Conservation (phyloP, 2,797 vertebrate species). For the Yasuhikotakia modesta region DNA sequence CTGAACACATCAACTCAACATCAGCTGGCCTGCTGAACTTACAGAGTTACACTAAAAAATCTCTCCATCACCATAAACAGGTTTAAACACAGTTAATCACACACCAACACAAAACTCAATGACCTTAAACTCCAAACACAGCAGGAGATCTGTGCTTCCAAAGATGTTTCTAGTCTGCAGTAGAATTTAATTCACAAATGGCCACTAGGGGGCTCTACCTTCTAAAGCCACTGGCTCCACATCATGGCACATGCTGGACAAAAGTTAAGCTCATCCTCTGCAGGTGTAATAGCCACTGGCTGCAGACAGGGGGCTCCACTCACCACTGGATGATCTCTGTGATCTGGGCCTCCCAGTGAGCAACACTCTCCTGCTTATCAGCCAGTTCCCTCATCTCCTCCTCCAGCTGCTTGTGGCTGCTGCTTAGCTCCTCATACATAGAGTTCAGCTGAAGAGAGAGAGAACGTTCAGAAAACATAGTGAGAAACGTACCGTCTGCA, state of each 20-base stretch:
- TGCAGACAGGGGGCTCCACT: constrained; percentile 63
- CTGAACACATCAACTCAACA: constrained; percentile 67
- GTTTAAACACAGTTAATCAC: neutral
- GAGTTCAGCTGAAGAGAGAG: constrained; percentile 76
- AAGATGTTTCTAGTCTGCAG: constrained; percentile 8
- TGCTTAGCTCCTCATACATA: constrained; percentile 84
- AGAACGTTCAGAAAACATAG: neutral
- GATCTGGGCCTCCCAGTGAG: constrained; percentile 98
- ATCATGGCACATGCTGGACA: neutral
- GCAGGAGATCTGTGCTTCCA: neutral
- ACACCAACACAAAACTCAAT: neutral
- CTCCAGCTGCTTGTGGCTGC: constrained; percentile 87
- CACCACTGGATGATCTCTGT: constrained; percentile 99
- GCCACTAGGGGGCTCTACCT: neutral
- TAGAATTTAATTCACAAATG: neutral
- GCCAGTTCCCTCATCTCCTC: constrained; percentile 92
- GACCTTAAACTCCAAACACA: neutral
- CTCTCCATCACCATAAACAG: no score
- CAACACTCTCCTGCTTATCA: constrained; percentile 96
- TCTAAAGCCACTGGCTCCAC: neutral
- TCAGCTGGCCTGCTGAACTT: neutral
- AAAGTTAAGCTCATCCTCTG: constrained; percentile 2
- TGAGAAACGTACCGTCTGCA: neutral
- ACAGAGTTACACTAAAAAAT: no score
- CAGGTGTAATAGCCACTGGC: constrained; percentile 60